These are phyloP conservation scores for Melanotaenia parkinsoni DNA, from an alignment of 2,797 vertebrate species.

Conservation along the genomic window DNA sequence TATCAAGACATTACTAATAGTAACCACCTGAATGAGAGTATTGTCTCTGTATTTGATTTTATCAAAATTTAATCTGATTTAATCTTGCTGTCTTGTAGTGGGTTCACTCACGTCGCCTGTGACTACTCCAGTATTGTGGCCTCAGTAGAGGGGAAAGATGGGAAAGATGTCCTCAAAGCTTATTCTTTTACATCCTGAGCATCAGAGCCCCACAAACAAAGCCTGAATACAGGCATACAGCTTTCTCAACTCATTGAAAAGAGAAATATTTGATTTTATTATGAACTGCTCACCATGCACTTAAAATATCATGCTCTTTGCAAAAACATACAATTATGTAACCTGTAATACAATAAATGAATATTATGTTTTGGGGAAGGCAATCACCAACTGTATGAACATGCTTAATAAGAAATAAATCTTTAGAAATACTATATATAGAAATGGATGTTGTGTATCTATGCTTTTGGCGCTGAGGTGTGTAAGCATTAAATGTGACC, in stretches of 20 bases:
- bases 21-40: not conserved
- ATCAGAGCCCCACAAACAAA: not conserved
- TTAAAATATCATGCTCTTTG: constrained; percentile 8
- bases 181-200: constrained; percentile 79
- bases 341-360: constrained; percentile 7
- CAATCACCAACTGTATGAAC: constrained; percentile 27
- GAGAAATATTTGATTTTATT: constrained; percentile 41
- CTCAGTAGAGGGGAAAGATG: constrained; percentile 73
- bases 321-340: constrained; percentile 12
- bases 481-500: constrained; percentile 26
- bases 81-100: constrained; percentile 61
- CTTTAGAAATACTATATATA: not conserved
- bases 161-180: constrained; percentile 82
- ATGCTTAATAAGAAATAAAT: constrained; percentile 3
- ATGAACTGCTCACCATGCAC: constrained; percentile 8
- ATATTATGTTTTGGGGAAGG: constrained; percentile 38
- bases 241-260: constrained; percentile 14
- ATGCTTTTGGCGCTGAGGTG: constrained; percentile 22
- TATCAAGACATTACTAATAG: not conserved
- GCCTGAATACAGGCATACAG: not conserved
- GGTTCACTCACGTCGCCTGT: constrained; percentile 79
- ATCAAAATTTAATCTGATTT: not conserved
- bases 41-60: not conserved
- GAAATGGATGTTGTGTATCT: constrained; percentile 5
- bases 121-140: constrained; percentile 84